Evolutionary conservation across 2,113 vertebrate genomes (phyloP), one percentile per base, ranked within the genome.

Genomic region (Calonectris borealis): DNA sequence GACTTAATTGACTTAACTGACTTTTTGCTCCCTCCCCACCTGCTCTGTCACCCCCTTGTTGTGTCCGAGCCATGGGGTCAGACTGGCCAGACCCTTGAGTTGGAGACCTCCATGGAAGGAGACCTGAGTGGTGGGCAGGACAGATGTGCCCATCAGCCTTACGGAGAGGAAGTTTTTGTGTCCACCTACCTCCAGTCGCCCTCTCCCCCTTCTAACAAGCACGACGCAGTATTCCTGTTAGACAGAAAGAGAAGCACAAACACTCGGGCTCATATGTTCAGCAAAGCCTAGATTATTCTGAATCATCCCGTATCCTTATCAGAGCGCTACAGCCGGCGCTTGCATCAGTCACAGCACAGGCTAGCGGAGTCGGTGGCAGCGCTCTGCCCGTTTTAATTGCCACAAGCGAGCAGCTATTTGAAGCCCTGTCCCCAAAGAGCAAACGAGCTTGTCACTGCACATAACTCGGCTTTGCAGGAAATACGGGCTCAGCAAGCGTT

Each of bases 291-390:
- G 92, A 91, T 96, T 83, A 83, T 92, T 97, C 69, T 94, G 94
- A 91, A 94, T 94, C 95, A 96, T 88, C 88, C 94, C 13, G 27
- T 44, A 26, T 80, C 94, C 97, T 97, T 97, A 97, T 97, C 96
- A 93, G 95, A 82, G 88, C 13, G 1, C 57, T 82, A 13, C 97
- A 97, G 97, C 48, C 62, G 4, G 81, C 0, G 20, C 92, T 89
- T 60, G 81, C 86, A 90, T 94, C 97, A 93, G 90, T 93, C 81
- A 55, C 86, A 82, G 96, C 42, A 2, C 86, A 7, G 80, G 93
- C 90, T 65, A 38, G 27, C 2, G 0, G 81, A 57, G 82, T 76
- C 8, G 0, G 78, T 49, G 46, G 82, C 88, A 60, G 49, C 1
- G 4, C 75, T 93, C 81, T 79, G 75, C 86, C 92, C 0, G 5